A percentile compares a stretch with the other conserved stretches of the same genome.
Evolutionary conservation across 2,113 vertebrate species (phyloP).

Genomic region (Lepus americanus): DNA sequence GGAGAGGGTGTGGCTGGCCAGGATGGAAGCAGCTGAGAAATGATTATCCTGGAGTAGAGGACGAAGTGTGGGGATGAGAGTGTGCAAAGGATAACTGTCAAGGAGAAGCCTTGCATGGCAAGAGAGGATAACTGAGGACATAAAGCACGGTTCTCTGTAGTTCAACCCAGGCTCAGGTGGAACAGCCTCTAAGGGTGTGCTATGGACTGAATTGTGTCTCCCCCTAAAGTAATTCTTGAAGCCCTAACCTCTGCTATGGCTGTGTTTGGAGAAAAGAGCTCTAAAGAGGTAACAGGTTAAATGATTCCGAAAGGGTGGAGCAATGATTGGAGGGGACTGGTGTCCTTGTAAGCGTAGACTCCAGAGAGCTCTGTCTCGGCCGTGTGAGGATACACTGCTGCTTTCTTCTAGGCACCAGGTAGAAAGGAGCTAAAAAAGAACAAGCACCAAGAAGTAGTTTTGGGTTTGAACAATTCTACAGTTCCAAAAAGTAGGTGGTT

Average conservation of each 20-base stretch:
- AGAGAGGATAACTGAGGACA: not conserved
- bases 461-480: constrained; percentile 25
- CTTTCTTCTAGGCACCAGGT: not conserved
- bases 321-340: not conserved
- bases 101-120: not conserved
- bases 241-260: not conserved
- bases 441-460: not conserved
- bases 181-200: not conserved
- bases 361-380: not conserved
- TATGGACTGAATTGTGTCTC: not conserved
- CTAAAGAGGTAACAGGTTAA: not conserved
- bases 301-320: not conserved
- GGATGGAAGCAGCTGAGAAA: not conserved
- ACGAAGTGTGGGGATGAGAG: not conserved
- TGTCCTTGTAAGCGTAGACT: not conserved
- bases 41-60: not conserved
- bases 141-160: not conserved
- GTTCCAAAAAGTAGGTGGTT: not conserved
- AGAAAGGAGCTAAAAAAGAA: not conserved
- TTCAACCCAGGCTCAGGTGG: not conserved
- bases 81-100: not conserved
- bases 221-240: not conserved
- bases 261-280: not conserved
- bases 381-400: not conserved
- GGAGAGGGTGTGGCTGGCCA: not conserved